A percentile compares a stretch with the other conserved stretches of the same genome.
These are phyloP conservation scores for Eidolon dupreanum DNA, from an alignment of 2,797 vertebrate genomes.

Conservation along the genomic window DNA sequence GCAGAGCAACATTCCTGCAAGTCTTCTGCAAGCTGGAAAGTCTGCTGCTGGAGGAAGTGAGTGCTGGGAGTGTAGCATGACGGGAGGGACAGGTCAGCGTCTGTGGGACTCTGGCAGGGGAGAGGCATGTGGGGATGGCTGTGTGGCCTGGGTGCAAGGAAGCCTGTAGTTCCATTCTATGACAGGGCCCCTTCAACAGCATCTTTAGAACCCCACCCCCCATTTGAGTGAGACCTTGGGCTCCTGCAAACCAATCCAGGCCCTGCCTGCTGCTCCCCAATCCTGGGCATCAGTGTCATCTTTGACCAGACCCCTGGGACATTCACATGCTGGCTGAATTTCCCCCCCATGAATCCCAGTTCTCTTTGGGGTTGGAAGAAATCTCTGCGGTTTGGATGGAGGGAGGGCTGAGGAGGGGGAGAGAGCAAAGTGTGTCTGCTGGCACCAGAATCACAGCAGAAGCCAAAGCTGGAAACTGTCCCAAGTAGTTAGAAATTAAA, in stretches of 20 bases:
- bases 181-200: neutral
- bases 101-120: neutral
- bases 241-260: neutral
- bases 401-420: slow-evolving; percentile 25
- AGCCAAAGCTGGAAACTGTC: slow-evolving; percentile 81
- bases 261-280: neutral
- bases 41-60: neutral
- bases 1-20: neutral
- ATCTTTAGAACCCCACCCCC: neutral
- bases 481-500: slow-evolving; percentile 81
- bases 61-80: neutral
- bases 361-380: slow-evolving; percentile 47
- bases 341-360: neutral
- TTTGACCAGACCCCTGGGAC: neutral
- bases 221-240: neutral
- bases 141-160: neutral
- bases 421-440: slow-evolving; percentile 69
- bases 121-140: neutral
- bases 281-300: neutral
- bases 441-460: slow-evolving; percentile 70
- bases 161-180: neutral
- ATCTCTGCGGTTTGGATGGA: slow-evolving; percentile 36
- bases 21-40: neutral
- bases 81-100: neutral
- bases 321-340: neutral